These are phyloP conservation scores for Coremacera marginata DNA, from an alignment of 2,888 invertebrate species.

Conservation along the genomic window DNA sequence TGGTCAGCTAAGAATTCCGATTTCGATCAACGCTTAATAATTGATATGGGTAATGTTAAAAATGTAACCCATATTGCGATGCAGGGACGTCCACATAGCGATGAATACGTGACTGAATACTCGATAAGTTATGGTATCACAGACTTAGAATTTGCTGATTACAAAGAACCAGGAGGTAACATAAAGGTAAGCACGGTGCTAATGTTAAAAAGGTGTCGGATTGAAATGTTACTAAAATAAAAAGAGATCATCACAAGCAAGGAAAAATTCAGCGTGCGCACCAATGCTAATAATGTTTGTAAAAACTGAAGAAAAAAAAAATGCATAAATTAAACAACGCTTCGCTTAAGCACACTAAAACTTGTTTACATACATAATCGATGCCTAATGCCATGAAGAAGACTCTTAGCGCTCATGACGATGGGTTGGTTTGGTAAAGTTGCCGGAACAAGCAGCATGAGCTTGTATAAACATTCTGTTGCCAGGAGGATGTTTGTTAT, in stretches of 20 bases:
- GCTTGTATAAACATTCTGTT: no score
- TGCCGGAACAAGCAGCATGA: no score
- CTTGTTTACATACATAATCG: neutral
- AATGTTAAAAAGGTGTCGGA: slow-evolving; percentile 19
- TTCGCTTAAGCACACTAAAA: no score
- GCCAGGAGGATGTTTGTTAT: no score
- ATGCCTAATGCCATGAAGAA: neutral
- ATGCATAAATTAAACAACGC: no score
- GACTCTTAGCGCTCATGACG: no score
- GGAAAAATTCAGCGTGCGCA: no score
- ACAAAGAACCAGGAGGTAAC: slow-evolving; percentile 90
- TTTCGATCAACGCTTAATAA: slow-evolving; percentile 90
- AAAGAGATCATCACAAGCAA: no score
- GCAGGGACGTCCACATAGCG: slow-evolving; percentile 89
- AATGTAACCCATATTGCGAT: slow-evolving; percentile 91
- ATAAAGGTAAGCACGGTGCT: slow-evolving; percentile 79
- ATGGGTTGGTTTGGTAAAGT: no score
- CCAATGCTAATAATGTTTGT: no score
- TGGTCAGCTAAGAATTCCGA: slow-evolving; percentile 94
- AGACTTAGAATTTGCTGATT: slow-evolving; percentile 89
- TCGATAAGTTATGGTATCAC: slow-evolving; percentile 93
- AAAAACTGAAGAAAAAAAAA: no score
- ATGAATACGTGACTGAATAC: slow-evolving; percentile 94
- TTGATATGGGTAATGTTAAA: slow-evolving; percentile 89
- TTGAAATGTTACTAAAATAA: neutral